A percentile compares a stretch with the other conserved stretches of the same genome.
Evolutionary conservation across 1,140 invertebrate genomes (phyloP).

Genomic region (Metaphire vulgaris): DNA sequence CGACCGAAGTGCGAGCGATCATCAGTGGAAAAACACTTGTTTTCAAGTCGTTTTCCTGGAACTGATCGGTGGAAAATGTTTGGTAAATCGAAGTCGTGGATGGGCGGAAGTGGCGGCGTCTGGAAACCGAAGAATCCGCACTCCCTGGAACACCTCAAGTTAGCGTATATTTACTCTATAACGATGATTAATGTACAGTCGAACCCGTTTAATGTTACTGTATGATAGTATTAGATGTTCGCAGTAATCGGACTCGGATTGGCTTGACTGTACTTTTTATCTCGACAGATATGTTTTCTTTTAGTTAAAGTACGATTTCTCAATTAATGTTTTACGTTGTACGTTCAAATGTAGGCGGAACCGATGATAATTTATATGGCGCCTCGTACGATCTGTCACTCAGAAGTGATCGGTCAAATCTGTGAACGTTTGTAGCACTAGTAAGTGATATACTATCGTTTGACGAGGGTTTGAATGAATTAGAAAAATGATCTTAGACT

Average conservation of each 20-base stretch:
- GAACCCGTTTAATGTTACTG: neutral
- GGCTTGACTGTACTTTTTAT: neutral
- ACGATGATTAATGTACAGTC: neutral
- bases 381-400: too few species aligned
- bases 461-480: too few species aligned
- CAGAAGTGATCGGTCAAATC: too few species aligned
- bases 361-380: too few species aligned
- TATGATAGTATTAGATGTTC: neutral
- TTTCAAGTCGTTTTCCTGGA: too few species aligned
- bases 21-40: too few species aligned
- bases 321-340: neutral
- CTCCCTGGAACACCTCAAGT: conserved; percentile 92
- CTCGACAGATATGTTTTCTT: neutral
- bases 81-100: conserved; percentile 50
- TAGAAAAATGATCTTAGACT: too few species aligned
- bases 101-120: conserved; percentile 63
- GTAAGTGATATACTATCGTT: too few species aligned
- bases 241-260: neutral
- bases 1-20: too few species aligned
- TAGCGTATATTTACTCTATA: conserved; percentile 41
- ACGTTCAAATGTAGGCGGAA: neutral
- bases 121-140: conserved; percentile 91
- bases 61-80: too few species aligned
- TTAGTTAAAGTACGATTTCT: neutral
- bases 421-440: too few species aligned